Evolutionary conservation across 2,113 vertebrate genomes (phyloP), one percentile per base, ranked within the genome.

Genomic region (Syrrhaptes paradoxus): DNA sequence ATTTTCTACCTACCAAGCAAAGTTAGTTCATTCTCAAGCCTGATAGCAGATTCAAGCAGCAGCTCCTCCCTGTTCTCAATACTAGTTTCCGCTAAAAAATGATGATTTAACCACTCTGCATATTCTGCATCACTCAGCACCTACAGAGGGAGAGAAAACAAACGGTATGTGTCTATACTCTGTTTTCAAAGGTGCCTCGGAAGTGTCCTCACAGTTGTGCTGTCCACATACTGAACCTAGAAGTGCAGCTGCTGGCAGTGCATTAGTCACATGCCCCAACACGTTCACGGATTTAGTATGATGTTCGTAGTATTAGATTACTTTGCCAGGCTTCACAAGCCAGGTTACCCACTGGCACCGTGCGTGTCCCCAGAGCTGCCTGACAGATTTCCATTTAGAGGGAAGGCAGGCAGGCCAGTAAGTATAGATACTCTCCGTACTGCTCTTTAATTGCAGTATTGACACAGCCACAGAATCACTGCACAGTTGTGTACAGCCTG

Each of bases 21-120:
- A 6, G 98, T 99, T 66, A 99, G 98, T 83, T 98, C 87, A 1
- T 96, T 99, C 97, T 99, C 99, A 93, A 99, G 97, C 59, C 95
- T 98, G 91, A 97, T 86, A 9, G 98, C 98, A 26, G 99, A 99
- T 62, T 99, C 98, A 66, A 98, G 95, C 63, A 99, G 96, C 54
- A 99, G 96, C 87, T 99, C 98, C 73, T 99, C 99, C 84, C 98
- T 96, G 81, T 98, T 98, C 94, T 99, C 99, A 61, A 99, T 99
- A 97, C 98, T 99, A 93, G 98, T 99, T 97, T 99, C 99, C 13
- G 99, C 99, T 96, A 98, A 89, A 95, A 98, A 97, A 46, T 98
- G 99, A 31, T 89, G 96, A 87, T 98, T 98, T 87, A 99, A 93
- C 99, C 99, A 99, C 46, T 98, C 97, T 19, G 98, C 77, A 36